A percentile compares a stretch with the other conserved stretches of the same genome.
These are phyloP conservation scores for Herpailurus yagouaroundi DNA, from an alignment of 2,113 vertebrate genomes.

Conservation along the genomic window DNA sequence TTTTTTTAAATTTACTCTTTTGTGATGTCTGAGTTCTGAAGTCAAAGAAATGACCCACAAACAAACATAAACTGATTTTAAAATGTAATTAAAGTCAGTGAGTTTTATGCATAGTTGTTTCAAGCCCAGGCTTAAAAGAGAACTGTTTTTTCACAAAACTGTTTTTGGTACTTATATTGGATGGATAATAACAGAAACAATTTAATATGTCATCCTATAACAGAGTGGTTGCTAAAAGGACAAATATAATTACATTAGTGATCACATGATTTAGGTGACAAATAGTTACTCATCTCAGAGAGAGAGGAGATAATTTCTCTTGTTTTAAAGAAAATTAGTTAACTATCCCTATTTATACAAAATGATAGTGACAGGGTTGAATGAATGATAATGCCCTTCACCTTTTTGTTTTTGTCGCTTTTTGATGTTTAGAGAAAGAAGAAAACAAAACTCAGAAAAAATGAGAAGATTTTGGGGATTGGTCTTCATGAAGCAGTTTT, in stretches of 20 bases:
- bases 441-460: not conserved
- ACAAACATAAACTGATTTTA: not conserved
- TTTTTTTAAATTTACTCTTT: not conserved
- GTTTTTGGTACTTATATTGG: conserved; percentile 9
- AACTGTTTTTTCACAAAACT: not conserved
- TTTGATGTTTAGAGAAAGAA: conserved; percentile 37
- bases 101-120: conserved; percentile 8
- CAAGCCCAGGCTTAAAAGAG: not conserved
- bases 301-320: conserved; percentile 4
- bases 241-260: not conserved
- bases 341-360: not conserved
- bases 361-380: not conserved
- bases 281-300: not conserved
- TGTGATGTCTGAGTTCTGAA: not conserved
- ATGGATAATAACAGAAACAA: conserved; percentile 3
- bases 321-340: conserved; percentile 45
- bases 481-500: not conserved
- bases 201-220: not conserved
- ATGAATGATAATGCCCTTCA: not conserved
- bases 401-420: not conserved
- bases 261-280: conserved; percentile 14
- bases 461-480: not conserved
- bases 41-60: not conserved
- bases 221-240: conserved; percentile 30
- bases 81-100: conserved; percentile 23